These are phyloP conservation scores for Nothoprocta pentlandii DNA, from an alignment of 2,113 vertebrate genomes.

Conservation along the genomic window DNA sequence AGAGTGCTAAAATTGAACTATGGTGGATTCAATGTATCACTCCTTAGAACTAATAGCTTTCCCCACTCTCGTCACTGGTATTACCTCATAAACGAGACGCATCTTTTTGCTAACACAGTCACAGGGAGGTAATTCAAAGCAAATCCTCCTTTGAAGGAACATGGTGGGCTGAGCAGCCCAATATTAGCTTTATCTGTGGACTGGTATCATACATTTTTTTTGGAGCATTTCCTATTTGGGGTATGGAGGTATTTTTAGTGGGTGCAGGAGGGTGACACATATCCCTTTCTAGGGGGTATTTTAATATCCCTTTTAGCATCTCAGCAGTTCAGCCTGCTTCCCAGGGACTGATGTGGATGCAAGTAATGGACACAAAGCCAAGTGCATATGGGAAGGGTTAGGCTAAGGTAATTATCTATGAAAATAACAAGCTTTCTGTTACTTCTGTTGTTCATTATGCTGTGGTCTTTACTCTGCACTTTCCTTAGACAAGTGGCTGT, in stretches of 20 bases:
- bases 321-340: neutral
- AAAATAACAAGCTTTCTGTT: neutral
- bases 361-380: neutral
- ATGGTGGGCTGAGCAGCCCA: neutral
- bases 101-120: neutral
- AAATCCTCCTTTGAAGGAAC: neutral
- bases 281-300: neutral
- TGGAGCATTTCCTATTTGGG: too few species aligned
- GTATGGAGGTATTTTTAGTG: neutral
- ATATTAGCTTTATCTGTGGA: neutral
- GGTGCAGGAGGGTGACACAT: fast-evolving
- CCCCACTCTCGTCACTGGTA: neutral
- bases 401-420: neutral
- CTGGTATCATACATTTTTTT: neutral
- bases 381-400: neutral
- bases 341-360: neutral
- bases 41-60: neutral
- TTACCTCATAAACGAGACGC: neutral
- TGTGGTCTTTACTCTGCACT: neutral
- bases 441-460: neutral
- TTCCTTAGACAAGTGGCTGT: neutral
- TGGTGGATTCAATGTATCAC: neutral
- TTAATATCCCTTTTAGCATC: neutral
- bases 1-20: neutral
- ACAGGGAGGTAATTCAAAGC: neutral